These are phyloP conservation scores for Sinonovacula constricta DNA, from an alignment of 1,140 invertebrate genomes.

Conservation along the genomic window DNA sequence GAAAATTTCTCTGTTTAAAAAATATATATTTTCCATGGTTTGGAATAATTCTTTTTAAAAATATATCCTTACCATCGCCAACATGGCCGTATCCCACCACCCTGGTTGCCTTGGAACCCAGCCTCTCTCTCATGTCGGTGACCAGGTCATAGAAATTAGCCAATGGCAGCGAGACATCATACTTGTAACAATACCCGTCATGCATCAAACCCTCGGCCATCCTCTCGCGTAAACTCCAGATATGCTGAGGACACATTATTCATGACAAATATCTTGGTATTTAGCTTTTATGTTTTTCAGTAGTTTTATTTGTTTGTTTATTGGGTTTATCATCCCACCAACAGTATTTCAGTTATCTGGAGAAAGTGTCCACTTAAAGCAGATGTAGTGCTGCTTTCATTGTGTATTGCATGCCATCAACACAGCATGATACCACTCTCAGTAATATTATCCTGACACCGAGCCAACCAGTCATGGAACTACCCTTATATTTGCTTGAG, in stretches of 20 bases:
- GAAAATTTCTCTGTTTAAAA: not conserved
- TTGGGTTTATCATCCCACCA: too few relatives aligned
- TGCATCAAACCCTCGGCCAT: conserved; percentile 88
- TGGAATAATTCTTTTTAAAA: not conserved
- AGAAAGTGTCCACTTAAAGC: too few relatives aligned
- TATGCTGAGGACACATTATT: conserved; percentile 82
- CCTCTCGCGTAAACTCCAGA: conserved; percentile 92
- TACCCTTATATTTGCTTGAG: too few relatives aligned
- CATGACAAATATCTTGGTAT: too few relatives aligned
- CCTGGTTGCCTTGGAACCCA: conserved; percentile 77
- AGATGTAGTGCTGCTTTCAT: too few relatives aligned
- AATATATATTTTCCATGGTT: not conserved
- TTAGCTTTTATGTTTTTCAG: too few relatives aligned
- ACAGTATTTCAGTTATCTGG: too few relatives aligned
- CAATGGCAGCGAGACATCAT: conserved; percentile 95
- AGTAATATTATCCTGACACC: not conserved
- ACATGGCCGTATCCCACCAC: conserved; percentile 95
- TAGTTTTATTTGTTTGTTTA: too few relatives aligned
- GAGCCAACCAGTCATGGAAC: too few relatives aligned
- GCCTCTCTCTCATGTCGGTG: conserved; percentile 83
- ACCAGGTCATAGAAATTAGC: conserved; percentile 91
- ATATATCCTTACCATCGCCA: conserved; percentile 82
- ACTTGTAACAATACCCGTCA: conserved; percentile 96
- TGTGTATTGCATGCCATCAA: too few relatives aligned
- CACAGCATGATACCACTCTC: not conserved